Conservation (phyloP, 2,888 invertebrate species). For the Eilema depressum region DNA sequence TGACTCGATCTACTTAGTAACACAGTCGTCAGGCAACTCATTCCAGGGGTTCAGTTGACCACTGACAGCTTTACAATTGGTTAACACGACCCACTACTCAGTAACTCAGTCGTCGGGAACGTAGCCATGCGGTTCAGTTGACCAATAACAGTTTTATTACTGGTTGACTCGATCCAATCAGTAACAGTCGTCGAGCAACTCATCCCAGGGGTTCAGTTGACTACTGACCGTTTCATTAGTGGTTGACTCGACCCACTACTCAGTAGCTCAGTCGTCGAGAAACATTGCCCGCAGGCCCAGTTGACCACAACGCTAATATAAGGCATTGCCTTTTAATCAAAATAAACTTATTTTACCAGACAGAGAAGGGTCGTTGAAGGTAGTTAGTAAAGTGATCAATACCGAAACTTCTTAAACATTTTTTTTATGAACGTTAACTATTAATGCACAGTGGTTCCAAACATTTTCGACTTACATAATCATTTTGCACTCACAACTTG, state of each 20-base stretch:
- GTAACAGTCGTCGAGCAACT: too few relatives aligned
- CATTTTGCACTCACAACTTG: not conserved
- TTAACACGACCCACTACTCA: not conserved
- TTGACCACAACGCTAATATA: too few relatives aligned
- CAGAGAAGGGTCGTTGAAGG: not conserved
- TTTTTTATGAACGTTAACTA: not conserved
- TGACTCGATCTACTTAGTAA: too few relatives aligned
- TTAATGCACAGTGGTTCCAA: not conserved
- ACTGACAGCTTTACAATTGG: not conserved
- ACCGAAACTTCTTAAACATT: not conserved
- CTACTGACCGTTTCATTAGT: not conserved
- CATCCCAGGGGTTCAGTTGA: too few relatives aligned
- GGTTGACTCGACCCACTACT: not conserved
- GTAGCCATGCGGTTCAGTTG: too few relatives aligned
- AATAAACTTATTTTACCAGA: not conserved
- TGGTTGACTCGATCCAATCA: too few relatives aligned
- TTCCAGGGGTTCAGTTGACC: too few relatives aligned
- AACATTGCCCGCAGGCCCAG: too few relatives aligned
- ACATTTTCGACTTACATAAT: not conserved
- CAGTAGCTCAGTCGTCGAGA: too few relatives aligned
- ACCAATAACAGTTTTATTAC: too few relatives aligned
- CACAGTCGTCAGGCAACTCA: too few relatives aligned
- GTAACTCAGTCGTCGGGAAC: too few relatives aligned
- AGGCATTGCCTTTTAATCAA: not conserved
- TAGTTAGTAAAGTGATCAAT: not conserved